Base-by-base conservation (phyloP, 2,113 vertebrate species). In the Centrocercus urophasianus region DNA sequence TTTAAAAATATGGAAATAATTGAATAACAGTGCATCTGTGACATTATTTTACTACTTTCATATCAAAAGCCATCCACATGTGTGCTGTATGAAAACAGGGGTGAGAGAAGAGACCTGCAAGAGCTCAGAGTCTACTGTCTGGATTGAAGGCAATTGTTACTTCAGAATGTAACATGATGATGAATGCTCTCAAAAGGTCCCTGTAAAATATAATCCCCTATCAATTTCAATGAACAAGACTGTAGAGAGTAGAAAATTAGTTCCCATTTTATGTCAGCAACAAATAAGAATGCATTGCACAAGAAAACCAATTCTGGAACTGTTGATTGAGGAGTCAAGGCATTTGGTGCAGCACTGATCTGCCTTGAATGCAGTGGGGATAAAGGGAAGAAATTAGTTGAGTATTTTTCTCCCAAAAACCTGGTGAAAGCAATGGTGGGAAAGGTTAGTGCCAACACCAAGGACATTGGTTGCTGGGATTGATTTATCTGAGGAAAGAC, bases 1-100 rank as follows among this genome's bases (percentile, higher is more conserved):
- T 67, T 93, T 95, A 38, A 38, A 92, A 87, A 78, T 43, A 77
- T 40, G n/a, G 21, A 82, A 67, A 77, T 71, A 79, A 88, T 61
- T 34, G 27, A 81, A n/a, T 42, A 14, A 34, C 21, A 64, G 38
- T 22, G 18, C 22, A 56, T 50, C 56, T n/a, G 38, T 89, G 50
- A 64, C 52, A 64, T 56, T 66, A 60, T 81, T 75, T 48, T 38
- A 66, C 10, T 21, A 11, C 27, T 93, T 86, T 87, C n/a, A 36
- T 75, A 67, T 42, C 61, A 78, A 77, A 90, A 86, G 21, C 27
- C 19, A 32, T 45, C 48, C 11, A 50, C 42, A 5, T 14, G 10
- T 36, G 21, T 70, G 22, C 24, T 54, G 8, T 67, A 21, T 24
- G 71, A 84, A 81, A 52, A 11, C 64, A 64, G n/a, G 34, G 76